Evolutionary conservation across 2,888 invertebrate genomes (phyloP).

Genomic region (Acrobasis repandana): DNA sequence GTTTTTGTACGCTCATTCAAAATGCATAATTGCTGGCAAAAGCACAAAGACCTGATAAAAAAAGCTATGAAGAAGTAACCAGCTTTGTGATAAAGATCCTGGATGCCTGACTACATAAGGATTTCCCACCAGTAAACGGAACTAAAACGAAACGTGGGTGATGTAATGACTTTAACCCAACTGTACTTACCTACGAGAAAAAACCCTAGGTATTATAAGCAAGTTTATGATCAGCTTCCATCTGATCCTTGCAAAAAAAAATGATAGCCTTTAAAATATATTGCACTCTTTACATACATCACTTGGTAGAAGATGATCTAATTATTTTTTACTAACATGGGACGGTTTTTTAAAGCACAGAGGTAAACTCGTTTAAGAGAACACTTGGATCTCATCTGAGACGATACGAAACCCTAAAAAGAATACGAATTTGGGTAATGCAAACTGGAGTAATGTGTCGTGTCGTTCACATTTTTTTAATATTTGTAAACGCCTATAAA

Average conservation of each 20-base stretch:
- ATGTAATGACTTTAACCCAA: conserved; percentile 40
- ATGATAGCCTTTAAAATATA: too few species aligned
- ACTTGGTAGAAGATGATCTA: too few species aligned
- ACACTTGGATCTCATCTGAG: too few species aligned
- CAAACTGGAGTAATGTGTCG: conserved; percentile 1
- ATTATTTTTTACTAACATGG: too few species aligned
- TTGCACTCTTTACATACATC: too few species aligned
- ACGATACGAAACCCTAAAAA: not conserved
- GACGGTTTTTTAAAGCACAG: too few species aligned
- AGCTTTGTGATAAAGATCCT: conserved; percentile 30
- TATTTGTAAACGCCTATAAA: conserved; percentile 26
- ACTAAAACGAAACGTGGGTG: conserved; percentile 52
- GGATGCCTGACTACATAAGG: conserved; percentile 42
- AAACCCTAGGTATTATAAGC: conserved; percentile 24
- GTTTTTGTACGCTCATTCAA: not conserved
- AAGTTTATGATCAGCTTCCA: not conserved
- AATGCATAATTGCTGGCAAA: not conserved
- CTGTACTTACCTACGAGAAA: conserved; percentile 20
- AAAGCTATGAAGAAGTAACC: not conserved
- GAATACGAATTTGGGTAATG: not conserved
- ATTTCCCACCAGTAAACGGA: conserved; percentile 60
- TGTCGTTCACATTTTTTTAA: not conserved
- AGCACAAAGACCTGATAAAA: not conserved
- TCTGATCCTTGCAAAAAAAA: not conserved
- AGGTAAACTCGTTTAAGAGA: too few species aligned